A percentile compares a stretch with the other conserved stretches of the same genome.
These are phyloP conservation scores for Bagarius yarrelli DNA, from an alignment of 2,113 vertebrate species.

Conservation along the genomic window DNA sequence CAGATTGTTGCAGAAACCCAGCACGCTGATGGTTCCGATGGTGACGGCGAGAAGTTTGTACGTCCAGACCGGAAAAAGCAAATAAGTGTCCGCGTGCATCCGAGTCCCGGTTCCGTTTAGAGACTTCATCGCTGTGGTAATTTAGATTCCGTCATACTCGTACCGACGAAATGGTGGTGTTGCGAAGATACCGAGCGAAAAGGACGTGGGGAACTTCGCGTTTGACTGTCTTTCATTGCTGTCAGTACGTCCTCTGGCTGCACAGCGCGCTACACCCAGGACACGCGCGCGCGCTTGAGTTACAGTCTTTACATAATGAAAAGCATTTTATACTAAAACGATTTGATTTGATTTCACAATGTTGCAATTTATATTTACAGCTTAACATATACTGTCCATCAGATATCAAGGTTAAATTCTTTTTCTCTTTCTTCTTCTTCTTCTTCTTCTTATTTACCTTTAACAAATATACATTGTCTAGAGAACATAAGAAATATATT, in stretches of 20 bases:
- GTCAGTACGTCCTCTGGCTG: constrained; percentile 1
- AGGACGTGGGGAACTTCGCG: not conserved
- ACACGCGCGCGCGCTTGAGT: not conserved
- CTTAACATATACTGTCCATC: not conserved
- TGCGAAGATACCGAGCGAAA: not conserved
- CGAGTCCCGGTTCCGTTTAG: constrained; percentile 61
- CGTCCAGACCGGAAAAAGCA: constrained; percentile 73
- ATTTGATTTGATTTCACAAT: not conserved
- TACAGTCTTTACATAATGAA: not conserved
- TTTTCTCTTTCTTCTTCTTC: not conserved
- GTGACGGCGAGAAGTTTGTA: constrained; percentile 83
- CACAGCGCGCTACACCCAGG: not conserved
- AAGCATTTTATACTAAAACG: not conserved
- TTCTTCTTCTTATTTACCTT: not conserved
- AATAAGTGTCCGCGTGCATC: constrained; percentile 58
- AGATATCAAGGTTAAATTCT: not conserved
- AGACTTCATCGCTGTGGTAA: constrained; percentile 67
- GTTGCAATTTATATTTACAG: not conserved
- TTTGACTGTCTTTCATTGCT: not conserved
- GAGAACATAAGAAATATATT: no score
- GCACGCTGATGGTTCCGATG: constrained; percentile 77
- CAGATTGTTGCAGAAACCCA: constrained; percentile 83
- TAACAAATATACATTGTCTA: no score
- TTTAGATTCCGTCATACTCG: constrained; percentile 56
- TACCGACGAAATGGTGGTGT: not conserved